phyloP scores from a whole-genome alignment of 2,888 invertebrate genomes.

The Drosophila paranaensis region DNA sequence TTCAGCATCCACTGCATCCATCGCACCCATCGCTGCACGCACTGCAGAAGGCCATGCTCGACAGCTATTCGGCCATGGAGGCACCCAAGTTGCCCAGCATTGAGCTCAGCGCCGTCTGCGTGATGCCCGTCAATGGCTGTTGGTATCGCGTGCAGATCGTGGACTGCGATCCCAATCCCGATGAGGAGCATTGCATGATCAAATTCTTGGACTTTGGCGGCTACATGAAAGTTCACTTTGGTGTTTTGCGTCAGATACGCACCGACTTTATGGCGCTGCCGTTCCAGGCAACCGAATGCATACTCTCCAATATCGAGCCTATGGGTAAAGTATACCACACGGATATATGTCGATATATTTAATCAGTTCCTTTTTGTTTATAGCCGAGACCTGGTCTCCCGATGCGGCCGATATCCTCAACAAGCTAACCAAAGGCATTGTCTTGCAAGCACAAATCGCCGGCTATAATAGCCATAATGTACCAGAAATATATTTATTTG shows the following conservation, averaged over 20 bases:
- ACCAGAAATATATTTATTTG: conserved; percentile 93
- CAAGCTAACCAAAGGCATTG: conserved; percentile 91
- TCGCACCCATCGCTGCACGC: conserved; percentile 93
- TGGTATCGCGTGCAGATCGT: conserved; percentile 97
- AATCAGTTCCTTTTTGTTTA: conserved; percentile 43
- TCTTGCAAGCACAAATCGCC: conserved; percentile 95
- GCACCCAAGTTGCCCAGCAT: conserved; percentile 92
- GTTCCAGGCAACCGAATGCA: conserved; percentile 98
- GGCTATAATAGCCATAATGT: conserved; percentile 91
- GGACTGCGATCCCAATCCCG: conserved; percentile 85
- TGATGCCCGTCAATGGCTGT: conserved; percentile 90
- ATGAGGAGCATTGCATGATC: conserved; percentile 87
- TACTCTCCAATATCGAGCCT: conserved; percentile 94
- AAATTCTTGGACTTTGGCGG: conserved; percentile 98
- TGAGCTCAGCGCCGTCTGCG: conserved; percentile 94
- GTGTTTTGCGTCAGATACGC: conserved; percentile 94
- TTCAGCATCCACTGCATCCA: conserved; percentile 98
- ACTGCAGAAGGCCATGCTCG: conserved; percentile 92
- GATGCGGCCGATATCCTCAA: conserved; percentile 92
- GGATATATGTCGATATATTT: neutral
- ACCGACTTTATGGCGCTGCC: conserved; percentile 97
- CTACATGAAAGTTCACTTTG: conserved; percentile 91
- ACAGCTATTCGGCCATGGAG: conserved; percentile 91
- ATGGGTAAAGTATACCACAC: conserved; percentile 86
- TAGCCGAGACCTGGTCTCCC: conserved; percentile 89